These are phyloP conservation scores for Thumatha senex DNA, from an alignment of 2,888 invertebrate species.

Conservation along the genomic window DNA sequence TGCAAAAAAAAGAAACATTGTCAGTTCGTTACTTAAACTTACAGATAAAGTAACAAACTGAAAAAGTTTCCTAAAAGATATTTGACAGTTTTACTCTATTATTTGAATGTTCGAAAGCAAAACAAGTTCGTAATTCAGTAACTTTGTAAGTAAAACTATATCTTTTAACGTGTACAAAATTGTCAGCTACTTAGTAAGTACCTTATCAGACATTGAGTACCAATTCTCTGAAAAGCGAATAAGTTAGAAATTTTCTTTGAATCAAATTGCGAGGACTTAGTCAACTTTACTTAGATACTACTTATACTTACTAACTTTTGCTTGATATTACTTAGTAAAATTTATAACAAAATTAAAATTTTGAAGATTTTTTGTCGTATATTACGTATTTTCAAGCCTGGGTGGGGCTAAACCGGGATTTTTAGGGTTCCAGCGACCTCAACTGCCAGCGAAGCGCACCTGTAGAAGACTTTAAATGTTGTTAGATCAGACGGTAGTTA, in stretches of 20 bases:
- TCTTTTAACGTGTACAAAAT: not conserved
- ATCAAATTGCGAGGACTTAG: not conserved
- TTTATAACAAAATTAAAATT: not conserved
- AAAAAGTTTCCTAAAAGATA: not conserved
- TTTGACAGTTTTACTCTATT: not conserved
- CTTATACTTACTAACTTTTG: not conserved
- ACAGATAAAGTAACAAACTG: not conserved
- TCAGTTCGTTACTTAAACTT: too few relatives aligned
- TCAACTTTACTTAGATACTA: too few relatives aligned
- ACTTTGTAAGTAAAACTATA: not conserved
- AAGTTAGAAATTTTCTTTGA: not conserved
- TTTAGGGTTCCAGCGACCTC: too few relatives aligned
- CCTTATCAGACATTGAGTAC: not conserved
- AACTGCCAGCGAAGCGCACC: too few relatives aligned
- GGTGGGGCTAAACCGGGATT: too few relatives aligned
- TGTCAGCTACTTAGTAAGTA: not conserved
- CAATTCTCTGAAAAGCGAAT: not conserved
- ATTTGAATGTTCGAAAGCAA: not conserved
- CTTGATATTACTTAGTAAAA: not conserved
- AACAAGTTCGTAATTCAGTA: not conserved
- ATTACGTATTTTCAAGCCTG: too few relatives aligned
- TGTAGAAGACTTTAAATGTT: too few relatives aligned
- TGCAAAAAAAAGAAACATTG: too few relatives aligned
- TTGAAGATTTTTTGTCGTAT: too few relatives aligned
- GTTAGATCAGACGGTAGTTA: too few relatives aligned